These are phyloP conservation scores for Eilema caniola DNA, from an alignment of 2,888 invertebrate genomes.

Conservation along the genomic window DNA sequence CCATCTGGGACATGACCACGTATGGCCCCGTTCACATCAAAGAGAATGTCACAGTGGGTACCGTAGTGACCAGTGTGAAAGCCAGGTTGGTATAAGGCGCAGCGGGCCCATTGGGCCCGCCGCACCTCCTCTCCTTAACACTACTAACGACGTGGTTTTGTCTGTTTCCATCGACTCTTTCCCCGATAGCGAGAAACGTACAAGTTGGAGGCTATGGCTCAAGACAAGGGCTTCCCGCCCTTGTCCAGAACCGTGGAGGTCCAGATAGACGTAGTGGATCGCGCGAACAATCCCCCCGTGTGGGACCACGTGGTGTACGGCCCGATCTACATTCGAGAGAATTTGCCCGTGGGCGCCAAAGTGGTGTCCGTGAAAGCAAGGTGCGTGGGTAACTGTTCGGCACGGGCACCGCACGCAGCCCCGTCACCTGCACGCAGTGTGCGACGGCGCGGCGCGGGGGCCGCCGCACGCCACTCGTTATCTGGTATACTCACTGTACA, in stretches of 20 bases:
- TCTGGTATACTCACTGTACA: conserved; percentile 27
- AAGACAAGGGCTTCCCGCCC: conserved; percentile 98
- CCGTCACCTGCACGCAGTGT: conserved; percentile 83
- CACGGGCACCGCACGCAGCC: conserved; percentile 89
- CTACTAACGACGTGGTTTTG: conserved; percentile 90
- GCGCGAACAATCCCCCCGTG: conserved; percentile 98
- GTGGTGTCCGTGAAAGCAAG: conserved; percentile 99
- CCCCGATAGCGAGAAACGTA: conserved; percentile 97
- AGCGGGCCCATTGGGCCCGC: conserved; percentile 83
- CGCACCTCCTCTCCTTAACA: conserved; percentile 85
- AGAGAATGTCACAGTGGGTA: conserved; percentile 99
- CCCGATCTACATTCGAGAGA: conserved; percentile 99
- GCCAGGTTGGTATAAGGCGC: conserved; percentile 96
- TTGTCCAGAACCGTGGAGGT: conserved; percentile 98
- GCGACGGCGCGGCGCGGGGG: conserved; percentile 59
- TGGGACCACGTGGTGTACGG: conserved; percentile 99
- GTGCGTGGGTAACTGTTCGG: conserved; percentile 91
- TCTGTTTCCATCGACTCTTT: conserved; percentile 89
- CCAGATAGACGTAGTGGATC: conserved; percentile 99
- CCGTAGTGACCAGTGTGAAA: conserved; percentile 99
- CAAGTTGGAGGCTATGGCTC: conserved; percentile 99
- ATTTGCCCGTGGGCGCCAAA: conserved; percentile 98
- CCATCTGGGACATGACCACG: conserved; percentile 97
- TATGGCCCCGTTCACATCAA: conserved; percentile 99
- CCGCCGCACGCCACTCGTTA: background rate